Evolutionary conservation across 2,888 invertebrate genomes (phyloP), one percentile per base, ranked within the genome.

Genomic region (Orchestes rusci): DNA sequence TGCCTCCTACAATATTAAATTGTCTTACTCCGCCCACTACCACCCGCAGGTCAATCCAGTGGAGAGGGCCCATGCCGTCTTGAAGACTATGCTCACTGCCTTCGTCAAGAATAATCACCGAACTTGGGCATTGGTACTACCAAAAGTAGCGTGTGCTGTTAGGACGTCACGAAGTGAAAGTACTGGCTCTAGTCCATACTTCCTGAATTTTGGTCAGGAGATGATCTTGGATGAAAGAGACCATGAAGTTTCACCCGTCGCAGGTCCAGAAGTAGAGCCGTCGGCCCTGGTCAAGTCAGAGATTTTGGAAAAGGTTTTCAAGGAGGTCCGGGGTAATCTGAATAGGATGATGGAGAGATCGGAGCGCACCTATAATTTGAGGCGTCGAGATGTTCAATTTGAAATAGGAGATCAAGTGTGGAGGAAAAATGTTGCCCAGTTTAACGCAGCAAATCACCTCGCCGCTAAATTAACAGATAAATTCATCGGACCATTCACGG

Each of bases 1-100:
- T 13, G 31, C 5, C 5, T 5, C 7, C 5, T 31, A 31, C n/a
- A 31, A 31, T 10, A 31, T 13, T n/a, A 31, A 31, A 31, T 10
- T 31, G 8, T 13, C 7, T 4, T 31, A 10, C 15, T 10, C 7
- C 12, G 31, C 31, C 15, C 7, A 7, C n/a, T 36, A 36, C 15
- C 20, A 36, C 13, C 36, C 20, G 13, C 36, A 36, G 13, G 36
- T 23, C 3, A 36, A 36, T 13, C 36, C 36, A 3, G 20, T 36
- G 20, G 18, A 36, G 20, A 16, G 8, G 15, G 33, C 13, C n/a
- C 5, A 32, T 16, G 7, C 8, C 5, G 16, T n/a, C 12, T 4
- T 30, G 8, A 32, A 32, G n/a, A 32, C 33, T n/a, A 32, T 32
- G 33, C 16, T 32, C 16, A 16, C n/a, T 17, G 15, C n/a, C 16